Evolutionary conservation across 2,797 vertebrate genomes (phyloP), one percentile per base, ranked within the genome.

Genomic region (Apogon hyalosoma): DNA sequence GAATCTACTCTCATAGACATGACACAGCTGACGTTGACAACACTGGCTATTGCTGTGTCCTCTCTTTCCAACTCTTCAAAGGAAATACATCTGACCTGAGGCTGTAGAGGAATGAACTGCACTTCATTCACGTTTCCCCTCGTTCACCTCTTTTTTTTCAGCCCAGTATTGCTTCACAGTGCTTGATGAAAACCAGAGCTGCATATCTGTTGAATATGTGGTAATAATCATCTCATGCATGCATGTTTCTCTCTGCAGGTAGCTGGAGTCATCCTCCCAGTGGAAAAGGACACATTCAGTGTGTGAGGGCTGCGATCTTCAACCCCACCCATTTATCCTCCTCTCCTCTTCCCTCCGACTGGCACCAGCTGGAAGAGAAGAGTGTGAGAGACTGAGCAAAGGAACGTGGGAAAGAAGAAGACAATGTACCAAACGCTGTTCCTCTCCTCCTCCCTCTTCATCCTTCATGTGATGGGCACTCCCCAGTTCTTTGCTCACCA

Each of bases 361-460:
- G 83, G 86, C 72, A 75, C 80, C 19, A 24, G 45, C 21, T 24
- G 21, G 49, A 50, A n/a, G 57, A 74, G 71, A 74, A 65, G 75
- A 70, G 78, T 70, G 84, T 73, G 79, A 79, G 84, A 86, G 73
- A 50, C 52, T 39, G 70, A 75, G 81, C 7, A 28, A 85, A 78
- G 64, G 77, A 88, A 90, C 85, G 77, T 86, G 90, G 87, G 84
- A 89, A 87, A 80, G 68, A 77, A 72, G 86, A 82, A 86, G 90
- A 92, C 69, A 2, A 94, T 94, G 94, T 88, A 88, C 88, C 82
- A 79, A 75, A 57, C 48, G n/a, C 77, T 93, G 54, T 90, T 94
- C 11, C 86, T 94, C 14, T 91, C 87, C 66, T 91, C 89, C 74
- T 90, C 90, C 85, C 87, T 94, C 75, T 83, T 95, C 82, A 73